Percentiles rank a stretch among this genome's conserved stretches.
phyloP scores from a whole-genome alignment of 2,113 vertebrate genomes.

The Brachionichthys hirsutus region DNA sequence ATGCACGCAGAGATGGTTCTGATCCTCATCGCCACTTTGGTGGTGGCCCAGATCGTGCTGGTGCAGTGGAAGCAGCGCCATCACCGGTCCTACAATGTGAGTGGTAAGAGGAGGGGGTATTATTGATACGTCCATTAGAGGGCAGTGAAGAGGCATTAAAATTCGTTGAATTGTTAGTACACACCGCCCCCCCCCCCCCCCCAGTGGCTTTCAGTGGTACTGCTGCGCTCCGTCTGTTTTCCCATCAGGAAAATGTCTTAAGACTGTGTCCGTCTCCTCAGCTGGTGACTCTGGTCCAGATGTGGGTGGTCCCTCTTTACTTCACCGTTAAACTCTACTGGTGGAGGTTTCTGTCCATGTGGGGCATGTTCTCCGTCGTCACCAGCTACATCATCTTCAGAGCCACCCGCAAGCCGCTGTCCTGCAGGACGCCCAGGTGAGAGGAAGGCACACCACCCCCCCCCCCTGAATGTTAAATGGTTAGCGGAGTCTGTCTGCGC shows the following conservation, averaged over 20 bases:
- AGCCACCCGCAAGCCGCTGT: constrained; percentile 73
- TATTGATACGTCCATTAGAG: neutral
- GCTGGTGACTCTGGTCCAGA: constrained; percentile 79
- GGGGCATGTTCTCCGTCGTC: constrained; percentile 74
- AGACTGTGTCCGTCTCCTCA: neutral
- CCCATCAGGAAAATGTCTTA: neutral
- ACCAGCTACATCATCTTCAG: constrained; percentile 80
- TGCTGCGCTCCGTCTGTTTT: no score
- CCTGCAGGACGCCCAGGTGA: constrained; percentile 67
- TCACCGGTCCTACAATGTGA: constrained; percentile 71
- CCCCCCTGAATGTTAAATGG: no score
- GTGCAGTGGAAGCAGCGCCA: constrained; percentile 80
- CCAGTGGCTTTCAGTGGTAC: no score
- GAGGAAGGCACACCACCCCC: neutral
- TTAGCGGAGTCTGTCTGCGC: neutral
- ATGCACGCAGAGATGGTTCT: constrained; percentile 77
- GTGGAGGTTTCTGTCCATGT: constrained; percentile 77
- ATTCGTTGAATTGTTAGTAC: no score
- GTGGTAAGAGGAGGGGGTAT: neutral
- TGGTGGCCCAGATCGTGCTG: constrained; percentile 72
- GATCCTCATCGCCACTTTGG: constrained; percentile 75
- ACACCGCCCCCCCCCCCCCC: no score
- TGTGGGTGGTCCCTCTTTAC: constrained; percentile 77
- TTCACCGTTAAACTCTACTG: constrained; percentile 79
- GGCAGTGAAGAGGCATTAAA: no score